Percentiles rank a stretch among this genome's conserved stretches.
phyloP scores from a whole-genome alignment of 2,888 invertebrate genomes.

The Ophraella communa region DNA sequence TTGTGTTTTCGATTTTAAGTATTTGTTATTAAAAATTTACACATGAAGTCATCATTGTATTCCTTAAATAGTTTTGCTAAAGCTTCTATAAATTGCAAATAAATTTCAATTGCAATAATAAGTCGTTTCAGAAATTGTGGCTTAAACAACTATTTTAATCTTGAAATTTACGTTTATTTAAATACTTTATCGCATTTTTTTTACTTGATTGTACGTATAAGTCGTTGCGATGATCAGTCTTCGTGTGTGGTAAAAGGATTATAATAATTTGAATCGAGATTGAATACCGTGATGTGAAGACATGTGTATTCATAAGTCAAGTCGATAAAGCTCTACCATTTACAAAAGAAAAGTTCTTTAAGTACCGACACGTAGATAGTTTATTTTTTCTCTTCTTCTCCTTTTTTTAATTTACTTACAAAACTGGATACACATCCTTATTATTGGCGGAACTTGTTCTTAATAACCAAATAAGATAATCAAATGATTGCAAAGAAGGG shows the following conservation, averaged over 20 bases:
- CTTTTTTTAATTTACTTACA: background rate
- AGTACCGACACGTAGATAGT: slow-evolving; percentile 5
- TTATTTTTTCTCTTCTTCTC: background rate
- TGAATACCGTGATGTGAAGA: slow-evolving; percentile 33
- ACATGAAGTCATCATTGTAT: no score
- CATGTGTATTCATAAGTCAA: slow-evolving; percentile 35
- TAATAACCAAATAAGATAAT: background rate
- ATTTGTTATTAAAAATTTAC: no score
- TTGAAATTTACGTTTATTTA: no score
- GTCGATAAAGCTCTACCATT: slow-evolving; percentile 9
- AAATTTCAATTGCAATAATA: no score
- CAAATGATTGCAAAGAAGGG: background rate
- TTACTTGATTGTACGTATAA: no score
- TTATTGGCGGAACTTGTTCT: background rate
- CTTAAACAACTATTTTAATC: no score
- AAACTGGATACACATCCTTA: slow-evolving; percentile 3
- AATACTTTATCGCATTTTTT: no score
- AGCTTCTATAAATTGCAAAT: no score
- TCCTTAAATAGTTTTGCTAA: no score
- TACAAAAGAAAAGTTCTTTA: slow-evolving; percentile 9
- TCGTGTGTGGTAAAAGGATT: slow-evolving; percentile 57
- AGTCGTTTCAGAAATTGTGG: no score
- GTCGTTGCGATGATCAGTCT: slow-evolving; percentile 38
- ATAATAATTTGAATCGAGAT: slow-evolving; percentile 56
- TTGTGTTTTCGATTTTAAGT: no score